Conservation (phyloP, 2,113 vertebrate genomes). For the Cyprinodon brontotheroides region DNA sequence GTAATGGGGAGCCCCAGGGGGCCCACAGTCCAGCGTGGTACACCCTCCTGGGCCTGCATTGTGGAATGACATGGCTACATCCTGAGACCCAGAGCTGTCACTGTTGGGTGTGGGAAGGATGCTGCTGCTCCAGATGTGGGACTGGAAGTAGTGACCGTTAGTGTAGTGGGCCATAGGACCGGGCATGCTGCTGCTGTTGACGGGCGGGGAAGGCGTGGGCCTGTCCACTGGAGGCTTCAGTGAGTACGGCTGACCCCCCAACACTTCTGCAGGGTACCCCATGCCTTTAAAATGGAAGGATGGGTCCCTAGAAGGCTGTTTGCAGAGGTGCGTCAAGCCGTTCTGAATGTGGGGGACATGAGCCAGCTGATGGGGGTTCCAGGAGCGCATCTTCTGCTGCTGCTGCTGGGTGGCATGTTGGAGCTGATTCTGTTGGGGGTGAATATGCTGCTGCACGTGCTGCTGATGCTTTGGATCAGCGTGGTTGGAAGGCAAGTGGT, state of each 20-base stretch:
- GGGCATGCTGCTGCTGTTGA: slow-evolving; percentile 87
- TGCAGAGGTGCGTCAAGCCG: slow-evolving; percentile 83
- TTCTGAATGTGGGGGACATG: slow-evolving; percentile 92
- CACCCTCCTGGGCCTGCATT: slow-evolving; percentile 84
- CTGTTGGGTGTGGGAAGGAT: slow-evolving; percentile 98
- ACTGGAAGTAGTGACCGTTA: slow-evolving; percentile 96
- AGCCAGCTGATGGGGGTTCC: slow-evolving; percentile 94
- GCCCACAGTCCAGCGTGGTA: slow-evolving; percentile 87
- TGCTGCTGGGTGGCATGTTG: slow-evolving; percentile 63
- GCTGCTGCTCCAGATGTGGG: slow-evolving; percentile 91
- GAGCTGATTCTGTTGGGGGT: slow-evolving; percentile 64
- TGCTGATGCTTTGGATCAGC: slow-evolving; percentile 89
- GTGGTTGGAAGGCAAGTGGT: slow-evolving; percentile 88
- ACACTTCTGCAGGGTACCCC: slow-evolving; percentile 91
- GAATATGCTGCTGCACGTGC: slow-evolving; percentile 67
- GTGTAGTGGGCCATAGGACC: slow-evolving; percentile 88
- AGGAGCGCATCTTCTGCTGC: slow-evolving; percentile 86
- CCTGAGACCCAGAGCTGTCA: slow-evolving; percentile 98
- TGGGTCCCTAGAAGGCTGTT: slow-evolving; percentile 83
- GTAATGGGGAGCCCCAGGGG: slow-evolving; percentile 87
- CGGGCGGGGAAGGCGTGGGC: slow-evolving; percentile 92
- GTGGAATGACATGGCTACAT: slow-evolving; percentile 92
- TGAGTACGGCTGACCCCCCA: slow-evolving; percentile 91
- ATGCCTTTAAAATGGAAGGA: slow-evolving; percentile 88
- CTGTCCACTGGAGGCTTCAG: slow-evolving; percentile 93